phyloP scores from a whole-genome alignment of 2,113 vertebrate species.

The Lasiurus cinereus region DNA sequence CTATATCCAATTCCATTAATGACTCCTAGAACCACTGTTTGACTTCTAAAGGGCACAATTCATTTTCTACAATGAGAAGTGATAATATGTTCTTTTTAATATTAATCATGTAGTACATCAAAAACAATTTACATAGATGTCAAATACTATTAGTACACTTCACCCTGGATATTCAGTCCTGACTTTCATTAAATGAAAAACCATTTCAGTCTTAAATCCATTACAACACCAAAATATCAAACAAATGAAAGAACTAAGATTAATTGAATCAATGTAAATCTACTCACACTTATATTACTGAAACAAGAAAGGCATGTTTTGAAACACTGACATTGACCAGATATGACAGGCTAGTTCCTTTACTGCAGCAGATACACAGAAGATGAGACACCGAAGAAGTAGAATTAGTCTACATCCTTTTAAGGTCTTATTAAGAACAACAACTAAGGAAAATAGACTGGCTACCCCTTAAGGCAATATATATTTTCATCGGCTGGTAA shows the following conservation, averaged over 20 bases:
- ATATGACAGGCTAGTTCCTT: neutral
- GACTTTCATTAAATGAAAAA: conserved; percentile 38
- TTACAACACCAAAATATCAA: conserved; percentile 22
- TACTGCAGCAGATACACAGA: neutral
- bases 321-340: neutral
- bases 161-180: neutral
- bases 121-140: neutral
- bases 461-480: neutral
- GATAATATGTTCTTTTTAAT: neutral
- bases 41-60: neutral
- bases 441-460: neutral
- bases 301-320: conserved; percentile 6
- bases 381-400: neutral
- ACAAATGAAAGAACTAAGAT: conserved; percentile 10
- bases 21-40: neutral
- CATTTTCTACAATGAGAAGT: conserved; percentile 10
- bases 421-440: neutral
- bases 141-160: neutral
- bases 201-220: neutral
- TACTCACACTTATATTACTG: neutral
- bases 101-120: neutral
- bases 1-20: neutral
- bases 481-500: neutral
- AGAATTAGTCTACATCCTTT: neutral
- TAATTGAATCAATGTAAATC: neutral